Conservation (phyloP, 35 echinoderm and acorn worm genomes). For the Anneissia japonica region DNA sequence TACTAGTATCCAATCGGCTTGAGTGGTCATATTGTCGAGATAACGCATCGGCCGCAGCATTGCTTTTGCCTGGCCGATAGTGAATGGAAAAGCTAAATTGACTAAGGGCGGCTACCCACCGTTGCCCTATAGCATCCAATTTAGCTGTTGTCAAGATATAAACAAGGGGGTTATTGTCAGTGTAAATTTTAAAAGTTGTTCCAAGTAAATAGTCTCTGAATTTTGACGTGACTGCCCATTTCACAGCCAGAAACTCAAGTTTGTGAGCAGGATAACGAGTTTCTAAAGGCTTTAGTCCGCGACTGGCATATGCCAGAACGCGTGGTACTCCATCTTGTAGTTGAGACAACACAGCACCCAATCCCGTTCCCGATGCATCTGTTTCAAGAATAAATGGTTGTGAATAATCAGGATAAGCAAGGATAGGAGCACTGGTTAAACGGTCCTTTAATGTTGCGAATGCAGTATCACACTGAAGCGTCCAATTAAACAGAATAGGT, state of each 20-base stretch:
- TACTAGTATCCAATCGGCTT: too few species aligned
- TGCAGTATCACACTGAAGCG: not conserved
- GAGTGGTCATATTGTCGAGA: not conserved
- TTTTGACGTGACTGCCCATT: not conserved
- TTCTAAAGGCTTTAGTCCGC: conserved; percentile 24
- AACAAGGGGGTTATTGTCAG: conserved; percentile 21
- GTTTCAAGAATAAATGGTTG: conserved; percentile 10
- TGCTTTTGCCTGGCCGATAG: conserved; percentile 18
- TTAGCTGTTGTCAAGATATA: conserved; percentile 22
- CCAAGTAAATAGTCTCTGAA: not conserved
- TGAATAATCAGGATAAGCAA: not conserved
- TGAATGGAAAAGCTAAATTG: conserved; percentile 5
- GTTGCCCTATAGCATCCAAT: conserved; percentile 26
- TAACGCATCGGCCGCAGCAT: conserved; percentile 20
- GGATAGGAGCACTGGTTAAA: not conserved
- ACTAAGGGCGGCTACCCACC: conserved; percentile 22
- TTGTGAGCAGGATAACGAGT: not conserved
- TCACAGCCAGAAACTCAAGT: not conserved
- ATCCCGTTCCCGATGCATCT: not conserved
- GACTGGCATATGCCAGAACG: conserved; percentile 48
- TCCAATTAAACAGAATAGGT: not conserved
- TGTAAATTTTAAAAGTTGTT: not conserved
- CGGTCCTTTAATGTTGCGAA: not conserved
- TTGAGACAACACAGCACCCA: not conserved
- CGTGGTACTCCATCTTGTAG: not conserved